Base-by-base conservation (phyloP, 2,113 vertebrate species). In the Macquaria ambigua region DNA sequence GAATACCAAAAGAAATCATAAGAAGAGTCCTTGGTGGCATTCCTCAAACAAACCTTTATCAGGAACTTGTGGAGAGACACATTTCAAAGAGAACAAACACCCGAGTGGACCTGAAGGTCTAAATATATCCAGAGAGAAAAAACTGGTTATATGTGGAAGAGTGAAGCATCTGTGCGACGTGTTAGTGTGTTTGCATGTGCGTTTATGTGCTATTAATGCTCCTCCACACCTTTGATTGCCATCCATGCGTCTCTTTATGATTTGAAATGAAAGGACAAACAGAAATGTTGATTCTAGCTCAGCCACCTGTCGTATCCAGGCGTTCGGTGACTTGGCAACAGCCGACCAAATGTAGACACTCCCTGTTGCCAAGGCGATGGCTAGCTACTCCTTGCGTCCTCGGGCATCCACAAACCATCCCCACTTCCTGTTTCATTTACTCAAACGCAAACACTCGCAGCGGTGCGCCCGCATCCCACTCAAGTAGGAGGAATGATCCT, bases 351-450 rank as follows among this genome's bases (percentile, higher is more conserved):
- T 31, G 89, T 34, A 64, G 86, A 85, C 88, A 85, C 90, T 89
- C 92, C 92, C 90, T 56, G 93, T 94, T 93, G 75, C 91, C 90
- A 81, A 41, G 91, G 86, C 63, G 68, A 90, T 28, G 41, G 56
- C 70, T 21, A 37, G 39, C 72, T 55, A 67, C 83, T 77, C 72
- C 62, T 25, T 34, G 4, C 31, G 8, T 81, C 82, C 77, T 73
- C 52, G 11, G 69, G 46, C 79, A 37, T 89, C 59, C 62, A 61
- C 75, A 39, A 39, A 21, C 64, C 84, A 34, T 81, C 79, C 74
- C 41, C 72, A 72, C 89, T 93, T 95, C 92, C 93, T 88, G 89
- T 91, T 92, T 83, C 62, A 71, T 79, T 93, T 73, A 77, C 74
- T 41, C 74, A 37, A 55, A 78, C 48, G 8, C 50, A 43, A 64